phyloP scores from a whole-genome alignment of 2,113 vertebrate genomes.

The Acinonyx jubatus region DNA sequence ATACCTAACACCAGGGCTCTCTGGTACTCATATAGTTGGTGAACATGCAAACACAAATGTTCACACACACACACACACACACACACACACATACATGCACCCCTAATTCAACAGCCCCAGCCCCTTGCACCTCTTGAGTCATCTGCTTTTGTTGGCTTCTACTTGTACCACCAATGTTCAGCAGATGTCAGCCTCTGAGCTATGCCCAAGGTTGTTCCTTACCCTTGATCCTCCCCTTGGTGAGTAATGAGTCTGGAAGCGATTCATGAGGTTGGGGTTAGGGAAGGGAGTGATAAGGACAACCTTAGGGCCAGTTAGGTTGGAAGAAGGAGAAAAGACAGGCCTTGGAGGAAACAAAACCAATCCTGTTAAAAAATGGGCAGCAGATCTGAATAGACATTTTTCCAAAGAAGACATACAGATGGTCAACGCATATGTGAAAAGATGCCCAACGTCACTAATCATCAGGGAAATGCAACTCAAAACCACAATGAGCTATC shows the following conservation, averaged over 20 bases:
- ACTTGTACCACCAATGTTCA: background rate
- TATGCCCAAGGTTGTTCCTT: background rate
- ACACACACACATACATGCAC: background rate
- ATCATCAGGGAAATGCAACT: background rate
- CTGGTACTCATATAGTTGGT: background rate
- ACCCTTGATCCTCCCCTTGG: background rate
- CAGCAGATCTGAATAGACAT: background rate
- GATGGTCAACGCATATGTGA: background rate
- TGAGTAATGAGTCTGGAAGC: conserved; percentile 1
- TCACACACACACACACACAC: background rate
- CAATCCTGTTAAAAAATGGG: background rate
- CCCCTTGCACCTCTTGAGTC: background rate
- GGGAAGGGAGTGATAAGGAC: background rate
- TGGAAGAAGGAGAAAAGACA: background rate
- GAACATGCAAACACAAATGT: background rate
- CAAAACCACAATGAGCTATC: background rate
- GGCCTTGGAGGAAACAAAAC: background rate
- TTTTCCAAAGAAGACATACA: background rate
- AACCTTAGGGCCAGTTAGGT: background rate
- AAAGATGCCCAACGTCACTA: background rate
- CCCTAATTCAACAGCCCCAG: background rate
- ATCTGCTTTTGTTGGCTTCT: background rate
- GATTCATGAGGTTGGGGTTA: background rate
- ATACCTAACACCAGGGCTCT: background rate
- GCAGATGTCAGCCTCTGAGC: background rate